Conservation (phyloP, 2,113 vertebrate genomes). For the Brachyhypopomus gauderio region DNA sequence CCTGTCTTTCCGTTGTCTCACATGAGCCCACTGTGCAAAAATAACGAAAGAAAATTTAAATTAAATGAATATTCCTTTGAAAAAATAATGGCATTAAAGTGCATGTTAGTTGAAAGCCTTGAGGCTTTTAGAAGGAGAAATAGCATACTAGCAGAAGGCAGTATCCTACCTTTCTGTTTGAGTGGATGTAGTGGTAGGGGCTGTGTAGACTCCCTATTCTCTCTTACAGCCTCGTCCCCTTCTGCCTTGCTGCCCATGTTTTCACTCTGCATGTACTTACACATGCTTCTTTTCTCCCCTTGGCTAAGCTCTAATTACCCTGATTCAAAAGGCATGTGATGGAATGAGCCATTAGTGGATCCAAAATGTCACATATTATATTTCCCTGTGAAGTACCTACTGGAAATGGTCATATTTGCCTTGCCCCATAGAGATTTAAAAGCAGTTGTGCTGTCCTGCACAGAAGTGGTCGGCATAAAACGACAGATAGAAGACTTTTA, state of each 20-base stretch:
- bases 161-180: constrained; percentile 38
- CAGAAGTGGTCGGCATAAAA: constrained; percentile 7
- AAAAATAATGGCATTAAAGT: constrained; percentile 38
- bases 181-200: constrained; percentile 28
- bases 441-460: constrained; percentile 3
- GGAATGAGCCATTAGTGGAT: constrained; percentile 14
- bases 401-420: constrained; percentile 10
- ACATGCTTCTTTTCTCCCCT: background rate
- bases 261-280: constrained; percentile 58
- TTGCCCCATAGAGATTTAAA: constrained; percentile 24
- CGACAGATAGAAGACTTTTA: constrained; percentile 42
- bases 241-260: constrained; percentile 63
- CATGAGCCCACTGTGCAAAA: constrained; percentile 71
- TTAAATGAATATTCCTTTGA: constrained; percentile 35
- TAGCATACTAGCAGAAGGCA: constrained; percentile 30
- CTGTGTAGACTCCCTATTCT: constrained; percentile 45
- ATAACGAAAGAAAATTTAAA: constrained; percentile 49
- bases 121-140: constrained; percentile 38
- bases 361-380: background rate
- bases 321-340: constrained; percentile 32
- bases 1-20: constrained; percentile 41
- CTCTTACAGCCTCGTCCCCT: constrained; percentile 31
- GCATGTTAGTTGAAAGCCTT: constrained; percentile 35
- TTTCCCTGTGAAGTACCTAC: background rate
- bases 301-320: background rate